These are phyloP conservation scores for Aphyosemion australe DNA, from an alignment of 2,113 vertebrate species.

Conservation along the genomic window DNA sequence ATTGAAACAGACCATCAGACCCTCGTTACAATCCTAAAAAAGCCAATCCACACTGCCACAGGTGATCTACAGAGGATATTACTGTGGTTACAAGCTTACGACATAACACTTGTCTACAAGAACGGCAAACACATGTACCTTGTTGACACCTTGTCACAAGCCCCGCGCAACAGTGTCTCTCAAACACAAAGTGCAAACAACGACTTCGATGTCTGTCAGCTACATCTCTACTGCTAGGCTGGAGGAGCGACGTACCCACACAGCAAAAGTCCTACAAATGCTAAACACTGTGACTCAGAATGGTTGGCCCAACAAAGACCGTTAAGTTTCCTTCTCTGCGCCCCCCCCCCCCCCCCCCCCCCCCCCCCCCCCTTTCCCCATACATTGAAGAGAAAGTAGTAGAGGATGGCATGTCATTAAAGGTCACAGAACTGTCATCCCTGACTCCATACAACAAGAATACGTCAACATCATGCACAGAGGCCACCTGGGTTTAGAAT, in stretches of 20 bases:
- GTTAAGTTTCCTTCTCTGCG: no score
- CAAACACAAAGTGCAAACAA: not conserved
- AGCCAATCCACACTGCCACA: no score
- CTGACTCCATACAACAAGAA: not conserved
- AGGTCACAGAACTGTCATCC: not conserved
- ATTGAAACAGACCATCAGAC: no score
- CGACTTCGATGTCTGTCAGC: not conserved
- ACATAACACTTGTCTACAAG: no score
- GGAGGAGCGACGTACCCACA: no score
- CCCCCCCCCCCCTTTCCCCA: not conserved
- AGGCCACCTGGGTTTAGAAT: not conserved
- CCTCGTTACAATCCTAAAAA: no score
- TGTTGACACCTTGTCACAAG: not conserved
- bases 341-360: not conserved
- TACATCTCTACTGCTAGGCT: not conserved
- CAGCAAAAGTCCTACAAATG: no score
- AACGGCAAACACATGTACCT: no score
- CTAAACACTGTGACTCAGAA: no score
- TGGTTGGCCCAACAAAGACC: no score
- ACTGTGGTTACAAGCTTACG: no score
- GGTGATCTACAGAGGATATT: no score
- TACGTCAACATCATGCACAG: not conserved
- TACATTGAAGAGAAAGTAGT: not conserved
- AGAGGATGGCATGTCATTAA: not conserved
- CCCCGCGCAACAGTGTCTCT: not conserved